phyloP scores from a whole-genome alignment of 2,888 invertebrate species.

The Camponotus fellah region DNA sequence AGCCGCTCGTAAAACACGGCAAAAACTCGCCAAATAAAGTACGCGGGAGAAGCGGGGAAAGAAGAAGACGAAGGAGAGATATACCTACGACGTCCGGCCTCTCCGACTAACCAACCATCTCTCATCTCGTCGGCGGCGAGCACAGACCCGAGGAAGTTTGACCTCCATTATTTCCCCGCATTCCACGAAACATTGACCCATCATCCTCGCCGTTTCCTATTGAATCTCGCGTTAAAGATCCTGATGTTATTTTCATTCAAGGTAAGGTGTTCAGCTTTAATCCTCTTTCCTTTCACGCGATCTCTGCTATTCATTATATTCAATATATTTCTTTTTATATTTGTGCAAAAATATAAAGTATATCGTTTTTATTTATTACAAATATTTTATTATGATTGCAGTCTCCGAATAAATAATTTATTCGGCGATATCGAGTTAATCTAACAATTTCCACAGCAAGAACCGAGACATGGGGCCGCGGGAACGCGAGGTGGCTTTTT shows the following conservation, averaged over 20 bases:
- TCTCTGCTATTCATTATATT: no score
- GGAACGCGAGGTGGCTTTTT: constrained; percentile 17
- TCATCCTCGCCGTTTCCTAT: constrained; percentile 29
- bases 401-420: constrained; percentile 16
- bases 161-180: constrained; percentile 58
- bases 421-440: background rate
- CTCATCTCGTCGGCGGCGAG: constrained; percentile 47
- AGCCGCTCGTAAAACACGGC: constrained; percentile 74
- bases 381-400: background rate
- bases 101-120: constrained; percentile 48
- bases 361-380: background rate
- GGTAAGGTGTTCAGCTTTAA: background rate
- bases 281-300: background rate
- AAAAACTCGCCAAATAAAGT: constrained; percentile 74
- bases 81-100: constrained; percentile 56
- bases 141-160: constrained; percentile 39
- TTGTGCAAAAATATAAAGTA: background rate
- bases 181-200: constrained; percentile 56
- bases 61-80: constrained; percentile 60
- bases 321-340: background rate
- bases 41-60: background rate
- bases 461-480: constrained; percentile 25
- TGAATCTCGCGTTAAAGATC: constrained; percentile 20
- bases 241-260: constrained; percentile 36
- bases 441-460: constrained; percentile 10